phyloP scores from a whole-genome alignment of 2,113 vertebrate genomes.

The Protomyctophum bolini region DNA sequence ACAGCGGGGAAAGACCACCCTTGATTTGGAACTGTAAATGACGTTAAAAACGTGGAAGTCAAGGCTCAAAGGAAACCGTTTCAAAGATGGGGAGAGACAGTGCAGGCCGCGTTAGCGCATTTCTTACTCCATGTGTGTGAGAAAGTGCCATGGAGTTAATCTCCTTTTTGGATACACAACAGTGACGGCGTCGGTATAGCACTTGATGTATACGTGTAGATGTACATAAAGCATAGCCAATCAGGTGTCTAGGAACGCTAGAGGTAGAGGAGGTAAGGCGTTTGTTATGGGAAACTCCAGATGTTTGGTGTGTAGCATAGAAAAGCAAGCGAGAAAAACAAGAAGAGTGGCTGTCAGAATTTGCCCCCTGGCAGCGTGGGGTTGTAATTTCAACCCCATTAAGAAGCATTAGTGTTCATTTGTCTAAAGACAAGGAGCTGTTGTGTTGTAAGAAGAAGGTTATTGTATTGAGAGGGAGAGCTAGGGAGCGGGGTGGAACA shows the following conservation, averaged over 20 bases:
- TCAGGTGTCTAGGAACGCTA: constrained; percentile 46
- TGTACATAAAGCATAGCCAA: constrained; percentile 30
- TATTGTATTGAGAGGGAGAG: constrained; percentile 41
- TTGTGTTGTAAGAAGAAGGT: constrained; percentile 62
- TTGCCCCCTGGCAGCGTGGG: constrained; percentile 45
- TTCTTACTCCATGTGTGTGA: constrained; percentile 57
- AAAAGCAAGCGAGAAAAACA: constrained; percentile 45
- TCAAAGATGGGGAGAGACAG: constrained; percentile 25
- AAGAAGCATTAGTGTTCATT: constrained; percentile 64
- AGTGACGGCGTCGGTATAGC: constrained; percentile 47
- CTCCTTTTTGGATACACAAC: constrained; percentile 74
- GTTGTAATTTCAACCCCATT: constrained; percentile 67
- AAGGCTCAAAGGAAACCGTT: constrained; percentile 48
- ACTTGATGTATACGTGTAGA: constrained; percentile 1
- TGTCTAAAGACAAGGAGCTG: constrained; percentile 68
- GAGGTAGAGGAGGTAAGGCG: constrained; percentile 23
- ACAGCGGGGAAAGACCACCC: constrained; percentile 70
- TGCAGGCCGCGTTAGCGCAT: constrained; percentile 24
- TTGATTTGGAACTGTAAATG: constrained; percentile 60
- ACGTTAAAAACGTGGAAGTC: constrained; percentile 55
- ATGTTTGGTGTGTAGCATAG: constrained; percentile 34
- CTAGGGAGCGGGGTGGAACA: constrained; percentile 14
- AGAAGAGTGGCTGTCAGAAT: constrained; percentile 54
- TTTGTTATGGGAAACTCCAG: constrained; percentile 54
- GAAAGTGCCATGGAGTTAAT: constrained; percentile 66